Evolutionary conservation across 2,888 invertebrate species (phyloP), one percentile per base, ranked within the genome.

Genomic region (Unio pictorum): DNA sequence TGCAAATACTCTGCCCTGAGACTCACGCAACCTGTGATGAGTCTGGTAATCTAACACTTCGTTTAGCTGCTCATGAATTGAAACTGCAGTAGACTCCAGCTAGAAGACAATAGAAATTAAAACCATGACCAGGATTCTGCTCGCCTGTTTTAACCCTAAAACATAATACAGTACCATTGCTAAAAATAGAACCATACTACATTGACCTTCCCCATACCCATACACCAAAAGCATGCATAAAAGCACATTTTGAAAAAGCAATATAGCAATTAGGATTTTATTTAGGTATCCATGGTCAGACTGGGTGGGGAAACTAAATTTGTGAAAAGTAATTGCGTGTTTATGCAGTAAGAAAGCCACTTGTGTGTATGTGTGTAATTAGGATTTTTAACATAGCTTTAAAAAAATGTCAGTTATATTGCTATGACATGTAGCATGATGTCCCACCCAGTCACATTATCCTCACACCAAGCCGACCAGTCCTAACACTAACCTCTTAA

Each of bases 41-140:
- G 99, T 99, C 92, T 99, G 99, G 86, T 95, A 95, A 90, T 99
- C 99, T 76, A 97, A 92, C 68, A 98, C 95, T 77, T 93, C 94
- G 84, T 95, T 95, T 64, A 98, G 91, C 74, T 95, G 94, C 88
- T 96, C 95, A 89, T 98, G 98, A 77, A 98, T 94, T 89, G 94
- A 94, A 88, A 95, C 94, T 6, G 96, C 94, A 17, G 96, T 95
- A 7, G 96, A 93, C 91, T 99, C 98, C 94, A 99, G 94, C 96
- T 97, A 90, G n/a, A 80, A 92, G 45, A 45, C 45, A 45, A 45
- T 45, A 45, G 65, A 72, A 61, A 73, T 77, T 68, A 71, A 61
- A 72, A 30, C 55, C 60, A 61, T 63, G 60, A 30, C 61, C 55
- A 60, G 57, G 20, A 55, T 55, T 55, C 54, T 15, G 45, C 45